phyloP scores from a whole-genome alignment of 2,113 vertebrate species.

The Rutilus rutilus region DNA sequence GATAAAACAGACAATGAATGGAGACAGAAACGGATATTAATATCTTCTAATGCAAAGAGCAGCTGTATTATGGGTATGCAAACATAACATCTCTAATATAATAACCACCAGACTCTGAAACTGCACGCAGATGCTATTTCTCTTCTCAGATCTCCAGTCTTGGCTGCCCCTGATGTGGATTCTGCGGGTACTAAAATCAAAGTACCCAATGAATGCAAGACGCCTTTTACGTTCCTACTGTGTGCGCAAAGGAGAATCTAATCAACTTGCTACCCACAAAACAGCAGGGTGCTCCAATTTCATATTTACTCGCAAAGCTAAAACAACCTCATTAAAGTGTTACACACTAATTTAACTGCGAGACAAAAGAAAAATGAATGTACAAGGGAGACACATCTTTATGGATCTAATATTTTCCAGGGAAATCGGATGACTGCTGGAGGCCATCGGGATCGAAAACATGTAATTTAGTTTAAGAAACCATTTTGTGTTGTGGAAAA shows the following conservation, averaged over 20 bases:
- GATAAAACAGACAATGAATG: background rate
- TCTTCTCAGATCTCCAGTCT: background rate
- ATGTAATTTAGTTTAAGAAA: background rate
- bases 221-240: constrained; percentile 36
- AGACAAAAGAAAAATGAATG: constrained; percentile 26
- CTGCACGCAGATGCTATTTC: background rate
- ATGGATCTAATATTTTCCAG: constrained; percentile 24
- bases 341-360: constrained; percentile 35
- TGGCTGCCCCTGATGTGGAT: background rate
- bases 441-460: background rate
- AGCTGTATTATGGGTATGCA: background rate
- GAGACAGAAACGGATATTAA: constrained; percentile 25
- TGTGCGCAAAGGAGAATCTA: constrained; percentile 31
- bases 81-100: background rate
- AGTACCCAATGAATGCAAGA: constrained; percentile 15
- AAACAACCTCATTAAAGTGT: constrained; percentile 45
- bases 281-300: constrained; percentile 44
- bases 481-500: background rate
- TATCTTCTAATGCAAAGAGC: constrained; percentile 16
- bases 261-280: constrained; percentile 46
- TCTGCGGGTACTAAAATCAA: constrained; percentile 12
- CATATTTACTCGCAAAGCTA: constrained; percentile 45
- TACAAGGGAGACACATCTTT: constrained; percentile 3
- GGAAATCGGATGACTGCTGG: background rate
- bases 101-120: constrained; percentile 1